Conservation (phyloP, 2,113 vertebrate genomes). For the Melospiza georgiana region DNA sequence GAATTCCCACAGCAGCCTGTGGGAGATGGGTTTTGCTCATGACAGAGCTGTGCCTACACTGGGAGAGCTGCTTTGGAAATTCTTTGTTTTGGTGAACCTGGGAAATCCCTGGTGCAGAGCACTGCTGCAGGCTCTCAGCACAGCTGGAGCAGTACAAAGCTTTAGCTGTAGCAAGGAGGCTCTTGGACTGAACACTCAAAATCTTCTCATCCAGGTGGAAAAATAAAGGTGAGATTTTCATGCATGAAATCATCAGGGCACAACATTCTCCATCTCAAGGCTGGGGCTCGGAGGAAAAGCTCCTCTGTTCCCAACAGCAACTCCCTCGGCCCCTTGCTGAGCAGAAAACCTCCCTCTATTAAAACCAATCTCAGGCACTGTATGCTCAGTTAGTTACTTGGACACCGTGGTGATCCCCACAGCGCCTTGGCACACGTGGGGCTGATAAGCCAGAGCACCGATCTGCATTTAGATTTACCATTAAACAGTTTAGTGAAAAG, state of each 20-base stretch:
- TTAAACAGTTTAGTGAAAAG: neutral
- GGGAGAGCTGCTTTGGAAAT: neutral
- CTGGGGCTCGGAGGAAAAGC: neutral
- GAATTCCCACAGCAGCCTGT: neutral
- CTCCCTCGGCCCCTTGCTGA: neutral
- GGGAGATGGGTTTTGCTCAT: neutral
- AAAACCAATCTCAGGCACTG: neutral
- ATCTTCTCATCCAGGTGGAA: neutral
- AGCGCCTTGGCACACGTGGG: neutral
- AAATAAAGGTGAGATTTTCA: neutral
- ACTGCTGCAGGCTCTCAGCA: neutral
- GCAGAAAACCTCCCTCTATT: neutral
- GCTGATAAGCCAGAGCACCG: neutral
- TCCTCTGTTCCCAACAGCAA: neutral
- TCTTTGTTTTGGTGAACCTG: neutral
- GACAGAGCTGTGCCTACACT: neutral
- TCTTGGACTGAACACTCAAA: neutral
- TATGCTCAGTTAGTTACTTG: neutral
- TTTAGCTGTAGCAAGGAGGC: neutral
- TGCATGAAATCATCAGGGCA: neutral
- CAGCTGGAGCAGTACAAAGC: neutral
- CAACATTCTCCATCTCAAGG: neutral
- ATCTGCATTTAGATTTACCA: slow-evolving; percentile 19
- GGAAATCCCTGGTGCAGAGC: neutral
- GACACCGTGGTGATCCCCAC: rapidly evolving